Percentiles rank a stretch among this genome's conserved stretches.
Evolutionary conservation across 1,140 invertebrate species (phyloP).

Genomic region (Drosophila athabasca): DNA sequence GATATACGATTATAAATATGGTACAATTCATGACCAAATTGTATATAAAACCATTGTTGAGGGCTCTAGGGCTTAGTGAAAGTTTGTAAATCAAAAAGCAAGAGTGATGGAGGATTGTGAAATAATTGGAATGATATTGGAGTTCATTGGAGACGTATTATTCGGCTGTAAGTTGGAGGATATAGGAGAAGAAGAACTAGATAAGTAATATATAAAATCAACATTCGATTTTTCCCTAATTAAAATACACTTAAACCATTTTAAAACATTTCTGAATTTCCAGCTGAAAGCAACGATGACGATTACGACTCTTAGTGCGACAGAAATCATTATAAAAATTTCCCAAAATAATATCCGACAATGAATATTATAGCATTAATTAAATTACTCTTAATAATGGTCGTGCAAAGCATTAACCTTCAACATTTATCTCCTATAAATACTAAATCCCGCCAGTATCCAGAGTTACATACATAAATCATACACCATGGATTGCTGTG

Average conservation of each 20-base stretch:
- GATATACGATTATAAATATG: not conserved
- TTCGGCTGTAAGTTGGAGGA: slow-evolving; percentile 68
- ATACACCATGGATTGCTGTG: slow-evolving; percentile 42
- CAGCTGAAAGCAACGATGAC: slow-evolving; percentile 37
- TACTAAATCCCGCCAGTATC: not conserved
- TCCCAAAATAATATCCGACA: not conserved
- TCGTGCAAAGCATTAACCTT: slow-evolving; percentile 2
- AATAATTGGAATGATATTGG: slow-evolving; percentile 61
- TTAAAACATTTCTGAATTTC: not conserved
- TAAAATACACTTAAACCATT: not conserved
- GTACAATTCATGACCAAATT: not conserved
- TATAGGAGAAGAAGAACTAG: slow-evolving; percentile 43
- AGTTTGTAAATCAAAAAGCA: slow-evolving; percentile 2
- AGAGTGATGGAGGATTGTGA: slow-evolving; percentile 68
- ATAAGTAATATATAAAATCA: slow-evolving; percentile 28
- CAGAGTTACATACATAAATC: not conserved
- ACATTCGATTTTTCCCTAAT: too few relatives aligned
- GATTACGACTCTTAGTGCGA: slow-evolving; percentile 29
- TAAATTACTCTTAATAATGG: slow-evolving; percentile 5
- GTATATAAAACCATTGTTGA: slow-evolving; percentile 34
- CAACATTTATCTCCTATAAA: slow-evolving; percentile 17
- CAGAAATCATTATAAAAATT: not conserved
- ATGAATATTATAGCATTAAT: slow-evolving; percentile 7
- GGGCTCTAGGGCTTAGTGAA: slow-evolving; percentile 16
- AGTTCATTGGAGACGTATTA: slow-evolving; percentile 57